A percentile compares a stretch with the other conserved stretches of the same genome.
Evolutionary conservation across 2,113 vertebrate species (phyloP).

Genomic region (Macquaria australasica): DNA sequence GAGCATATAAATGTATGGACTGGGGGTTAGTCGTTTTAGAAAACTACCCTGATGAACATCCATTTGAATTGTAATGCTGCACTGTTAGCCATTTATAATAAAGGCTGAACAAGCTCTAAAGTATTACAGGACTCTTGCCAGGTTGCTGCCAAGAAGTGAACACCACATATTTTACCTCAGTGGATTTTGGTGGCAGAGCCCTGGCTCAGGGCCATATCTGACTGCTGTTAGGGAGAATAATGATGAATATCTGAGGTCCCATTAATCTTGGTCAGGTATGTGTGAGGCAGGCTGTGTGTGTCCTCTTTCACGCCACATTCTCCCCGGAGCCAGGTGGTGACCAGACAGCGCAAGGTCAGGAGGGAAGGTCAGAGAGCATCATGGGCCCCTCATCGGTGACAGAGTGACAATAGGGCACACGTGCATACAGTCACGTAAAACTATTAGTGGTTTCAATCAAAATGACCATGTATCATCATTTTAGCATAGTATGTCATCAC

Average conservation of each 20-base stretch:
- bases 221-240: constrained; percentile 76
- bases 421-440: constrained; percentile 47
- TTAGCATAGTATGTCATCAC: neutral
- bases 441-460: constrained; percentile 41
- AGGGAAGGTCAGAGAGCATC: constrained; percentile 70
- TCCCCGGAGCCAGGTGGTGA: constrained; percentile 77
- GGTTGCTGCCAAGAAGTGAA: constrained; percentile 44
- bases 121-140: constrained; percentile 40
- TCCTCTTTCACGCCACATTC: constrained; percentile 61
- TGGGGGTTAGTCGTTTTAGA: neutral
- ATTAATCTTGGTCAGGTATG: constrained; percentile 80
- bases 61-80: constrained; percentile 40
- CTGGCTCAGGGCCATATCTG: constrained; percentile 65
- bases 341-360: constrained; percentile 79
- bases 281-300: constrained; percentile 57
- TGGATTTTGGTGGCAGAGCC: constrained; percentile 49
- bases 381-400: constrained; percentile 35
- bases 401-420: constrained; percentile 41
- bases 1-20: constrained; percentile 11
- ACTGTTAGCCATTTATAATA: constrained; percentile 15
- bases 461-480: neutral
- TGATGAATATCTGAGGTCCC: constrained; percentile 68
- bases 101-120: constrained; percentile 37
- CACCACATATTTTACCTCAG: constrained; percentile 46
- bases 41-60: constrained; percentile 21